A percentile compares a stretch with the other conserved stretches of the same genome.
These are phyloP conservation scores for Glaucomys volans DNA, from an alignment of 2,113 vertebrate genomes.

Conservation along the genomic window DNA sequence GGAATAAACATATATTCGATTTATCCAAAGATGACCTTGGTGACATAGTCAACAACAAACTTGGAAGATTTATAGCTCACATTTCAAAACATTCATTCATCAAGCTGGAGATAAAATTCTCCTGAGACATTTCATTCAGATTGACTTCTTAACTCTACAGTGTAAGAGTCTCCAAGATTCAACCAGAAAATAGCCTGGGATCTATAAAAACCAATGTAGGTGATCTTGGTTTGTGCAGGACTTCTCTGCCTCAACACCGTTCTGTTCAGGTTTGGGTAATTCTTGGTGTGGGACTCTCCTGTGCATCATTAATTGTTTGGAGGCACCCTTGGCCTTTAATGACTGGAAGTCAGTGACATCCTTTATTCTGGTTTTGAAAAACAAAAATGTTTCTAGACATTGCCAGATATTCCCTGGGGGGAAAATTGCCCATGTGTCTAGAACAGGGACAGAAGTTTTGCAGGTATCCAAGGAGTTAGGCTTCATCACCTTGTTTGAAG, in stretches of 20 bases:
- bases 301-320: background rate
- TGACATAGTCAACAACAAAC: background rate
- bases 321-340: background rate
- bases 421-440: background rate
- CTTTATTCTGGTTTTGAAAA: background rate
- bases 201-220: background rate
- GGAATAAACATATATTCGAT: background rate
- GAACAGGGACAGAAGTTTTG: background rate
- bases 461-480: background rate
- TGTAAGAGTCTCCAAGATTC: background rate
- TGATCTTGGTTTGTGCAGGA: background rate
- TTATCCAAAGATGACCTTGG: slow-evolving; percentile 15
- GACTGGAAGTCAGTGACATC: background rate
- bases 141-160: background rate
- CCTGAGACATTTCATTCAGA: background rate
- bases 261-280: background rate
- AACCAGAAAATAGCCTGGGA: background rate
- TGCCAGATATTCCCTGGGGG: background rate
- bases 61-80: background rate
- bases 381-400: background rate
- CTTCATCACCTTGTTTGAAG: background rate
- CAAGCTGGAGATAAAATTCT: background rate
- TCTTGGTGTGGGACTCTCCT: background rate
- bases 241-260: background rate
- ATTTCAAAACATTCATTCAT: slow-evolving; percentile 32